Evolutionary conservation across 2,888 invertebrate genomes (phyloP), one percentile per base, ranked within the genome.

Genomic region (Drosophila quinaria): DNA sequence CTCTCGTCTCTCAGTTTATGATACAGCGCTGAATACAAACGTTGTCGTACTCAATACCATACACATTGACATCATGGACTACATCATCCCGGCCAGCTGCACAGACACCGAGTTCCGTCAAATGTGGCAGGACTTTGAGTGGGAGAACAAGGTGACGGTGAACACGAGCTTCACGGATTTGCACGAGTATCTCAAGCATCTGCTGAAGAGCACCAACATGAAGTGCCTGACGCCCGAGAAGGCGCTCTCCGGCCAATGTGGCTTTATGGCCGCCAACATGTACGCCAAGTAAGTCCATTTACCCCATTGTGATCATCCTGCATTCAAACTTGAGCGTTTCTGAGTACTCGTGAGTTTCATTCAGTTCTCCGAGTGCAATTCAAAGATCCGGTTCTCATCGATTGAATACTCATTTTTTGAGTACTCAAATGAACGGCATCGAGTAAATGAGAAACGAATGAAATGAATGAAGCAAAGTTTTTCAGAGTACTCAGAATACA

Each of bases 101-200:
- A 97, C 96, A 58, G 99, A 99, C 93, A 95, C 96, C 0, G 99
- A 99, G 94, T 99, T 99, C 94, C 94, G 99, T 6, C 96, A 97
- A 93, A 99, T 99, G 99, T 99, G 99, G 99, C 98, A 98, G 3
- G 99, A 99, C 94, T 99, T 99, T 94, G 99, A 99, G 93, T 99
- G 99, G 99, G 99, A 99, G 94, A 99, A 99, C 93, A 99, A 99
- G 95, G 98, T 93, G 8, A 95, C 98, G 0, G 98, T 99, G 2
- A 98, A 98, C 92, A 99, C 99, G 1, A 96, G 96, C 54, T 95
- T 99, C 78, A 97, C 97, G 0, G 98, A 99, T 92, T 94, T 99
- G 64, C 95, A 97, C 77, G 98, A 98, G 80, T 99, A 99, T 93
- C 94, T 99, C 61, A 95, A 96, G 70, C 98, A 99, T 91, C 94